These are phyloP conservation scores for Nannoperca obscura DNA, from an alignment of 2,797 vertebrate species.

Conservation along the genomic window DNA sequence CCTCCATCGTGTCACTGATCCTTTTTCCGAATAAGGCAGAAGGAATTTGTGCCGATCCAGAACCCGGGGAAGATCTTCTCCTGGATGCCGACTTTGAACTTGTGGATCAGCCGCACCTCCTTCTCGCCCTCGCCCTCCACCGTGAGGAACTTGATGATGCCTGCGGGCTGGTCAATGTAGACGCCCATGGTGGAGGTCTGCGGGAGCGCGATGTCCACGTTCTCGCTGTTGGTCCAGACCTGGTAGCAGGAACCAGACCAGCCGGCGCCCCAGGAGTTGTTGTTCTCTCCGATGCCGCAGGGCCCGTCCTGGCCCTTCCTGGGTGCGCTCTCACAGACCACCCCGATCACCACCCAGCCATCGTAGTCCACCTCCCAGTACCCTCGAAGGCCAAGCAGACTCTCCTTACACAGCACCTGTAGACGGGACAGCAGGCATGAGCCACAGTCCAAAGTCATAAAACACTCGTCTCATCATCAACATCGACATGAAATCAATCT, in stretches of 20 bases:
- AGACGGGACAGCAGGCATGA: not conserved
- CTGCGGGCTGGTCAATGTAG: conserved; percentile 86
- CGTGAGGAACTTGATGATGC: conserved; percentile 82
- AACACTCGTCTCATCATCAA: no score
- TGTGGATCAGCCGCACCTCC: conserved; percentile 81
- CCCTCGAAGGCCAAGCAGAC: conserved; percentile 71
- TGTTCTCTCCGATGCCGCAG: conserved; percentile 85
- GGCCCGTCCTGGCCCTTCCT: conserved; percentile 78
- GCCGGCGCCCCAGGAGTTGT: conserved; percentile 84
- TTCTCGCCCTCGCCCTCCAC: conserved; percentile 76
- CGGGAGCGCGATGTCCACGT: conserved; percentile 71
- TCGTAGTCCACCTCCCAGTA: conserved; percentile 87
- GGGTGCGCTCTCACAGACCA: conserved; percentile 65
- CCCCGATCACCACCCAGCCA: conserved; percentile 85
- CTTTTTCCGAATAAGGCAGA: conserved; percentile 76
- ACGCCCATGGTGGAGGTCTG: conserved; percentile 72
- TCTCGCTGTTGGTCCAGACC: conserved; percentile 84
- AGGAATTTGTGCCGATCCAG: conserved; percentile 85
- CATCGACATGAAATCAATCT: not conserved
- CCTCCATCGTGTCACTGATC: conserved; percentile 62
- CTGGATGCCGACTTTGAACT: conserved; percentile 71
- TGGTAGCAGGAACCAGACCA: conserved; percentile 86
- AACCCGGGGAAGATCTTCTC: conserved; percentile 85
- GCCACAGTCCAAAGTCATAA: no score
- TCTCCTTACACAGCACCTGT: conserved; percentile 85